Base-by-base conservation (phyloP, 1,140 invertebrate genomes). In the Xylocopa sonorina region DNA sequence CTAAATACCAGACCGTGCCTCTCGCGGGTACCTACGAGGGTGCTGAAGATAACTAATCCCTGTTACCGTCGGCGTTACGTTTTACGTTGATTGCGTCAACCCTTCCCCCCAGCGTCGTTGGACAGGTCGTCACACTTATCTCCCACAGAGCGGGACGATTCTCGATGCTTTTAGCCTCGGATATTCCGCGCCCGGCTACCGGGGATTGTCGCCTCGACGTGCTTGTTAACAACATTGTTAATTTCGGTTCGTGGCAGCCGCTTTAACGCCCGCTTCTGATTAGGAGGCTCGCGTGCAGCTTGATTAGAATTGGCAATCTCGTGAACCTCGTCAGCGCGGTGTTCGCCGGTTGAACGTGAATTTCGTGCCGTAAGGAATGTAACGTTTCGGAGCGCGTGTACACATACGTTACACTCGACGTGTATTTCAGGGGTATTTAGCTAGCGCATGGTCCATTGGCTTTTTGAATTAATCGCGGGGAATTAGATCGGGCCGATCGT, bases 61-160 rank as follows among this genome's bases (percentile, higher is more conserved):
- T 84, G 90, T 91, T 89, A 92, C 88, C 88, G 90, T 89, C 88
- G 91, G 69, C 88, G 89, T 92, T 91, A 91, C 90, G 90, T 92
- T 92, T 92, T 91, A 91, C 90, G 91, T 91, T 92, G 90, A 92
- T 92, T 91, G 89, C 90, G 89, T 90, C 88, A 92, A 91, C 91
- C 90, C 90, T 91, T 91, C 78, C 91, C 80, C 66, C 43, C 69
- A 75, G 78, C 81, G 88, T 90, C 91, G 90, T 92, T 92, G 91
- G 91, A 92, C 91, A 91, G 91, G 90, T 91, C 91, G 91, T 92
- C 91, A 91, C 90, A 92, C 91, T 92, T 92, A 92, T 92, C 91
- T 92, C 85, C 85, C 85, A 27, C 78, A 76, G 83, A 77, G 83
- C 34, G 72, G 63, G 58, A 57, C 50, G 66, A 55, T 43, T 79